These are phyloP conservation scores for Pinctada fucata DNA, from an alignment of 2,888 invertebrate genomes.

Conservation along the genomic window DNA sequence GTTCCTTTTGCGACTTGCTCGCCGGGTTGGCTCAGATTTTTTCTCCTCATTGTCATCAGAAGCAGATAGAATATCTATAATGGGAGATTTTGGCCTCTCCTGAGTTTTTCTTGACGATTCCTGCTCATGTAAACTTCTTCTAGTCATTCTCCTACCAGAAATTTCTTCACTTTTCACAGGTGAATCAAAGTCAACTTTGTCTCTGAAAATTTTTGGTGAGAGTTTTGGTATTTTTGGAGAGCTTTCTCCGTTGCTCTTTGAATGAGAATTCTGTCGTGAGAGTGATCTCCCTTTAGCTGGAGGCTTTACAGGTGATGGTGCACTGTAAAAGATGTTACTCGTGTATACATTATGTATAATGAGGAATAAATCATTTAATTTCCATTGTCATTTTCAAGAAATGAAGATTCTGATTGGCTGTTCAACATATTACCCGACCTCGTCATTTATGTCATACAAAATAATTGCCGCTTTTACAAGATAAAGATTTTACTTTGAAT, in stretches of 20 bases:
- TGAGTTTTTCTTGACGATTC: slow-evolving; percentile 33
- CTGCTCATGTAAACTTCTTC: slow-evolving; percentile 43
- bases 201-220: slow-evolving; percentile 53
- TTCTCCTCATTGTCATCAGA: slow-evolving; percentile 31
- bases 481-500: too few species aligned
- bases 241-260: slow-evolving; percentile 46
- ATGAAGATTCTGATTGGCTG: too few species aligned
- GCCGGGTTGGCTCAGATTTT: slow-evolving; percentile 11
- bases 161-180: slow-evolving; percentile 39
- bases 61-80: slow-evolving; percentile 1
- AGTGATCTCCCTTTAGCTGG: slow-evolving; percentile 26
- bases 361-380: too few species aligned
- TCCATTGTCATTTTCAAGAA: too few species aligned
- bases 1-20: slow-evolving; percentile 19
- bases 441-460: too few species aligned
- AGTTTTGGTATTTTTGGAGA: slow-evolving; percentile 59
- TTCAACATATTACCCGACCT: too few species aligned
- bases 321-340: neutral
- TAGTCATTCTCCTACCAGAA: slow-evolving; percentile 54
- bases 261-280: slow-evolving; percentile 9
- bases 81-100: slow-evolving; percentile 9
- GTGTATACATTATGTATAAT: too few species aligned
- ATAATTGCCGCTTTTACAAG: too few species aligned
- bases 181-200: slow-evolving; percentile 42
- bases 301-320: slow-evolving; percentile 24